Base-by-base conservation (phyloP, 2,113 vertebrate genomes). In the Psettodes erumei region DNA sequence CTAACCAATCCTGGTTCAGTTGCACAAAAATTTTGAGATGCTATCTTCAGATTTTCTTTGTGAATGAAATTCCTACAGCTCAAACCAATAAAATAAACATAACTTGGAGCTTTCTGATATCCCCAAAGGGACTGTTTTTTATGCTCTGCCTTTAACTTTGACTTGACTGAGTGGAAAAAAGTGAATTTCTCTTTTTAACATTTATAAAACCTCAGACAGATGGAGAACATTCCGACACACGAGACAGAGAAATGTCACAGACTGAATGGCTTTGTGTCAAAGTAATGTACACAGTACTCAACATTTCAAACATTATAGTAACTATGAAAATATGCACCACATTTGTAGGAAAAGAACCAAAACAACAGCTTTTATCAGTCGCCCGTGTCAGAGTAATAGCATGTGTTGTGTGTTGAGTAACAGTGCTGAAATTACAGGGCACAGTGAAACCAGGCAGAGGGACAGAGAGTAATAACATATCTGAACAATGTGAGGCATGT, bases 401-500 rank as follows among this genome's bases (percentile, higher is more conserved):
- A 7, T 63, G 66, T 15, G 8, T 10, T 6, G 23, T 18, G 81
- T 78, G 65, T 75, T 82, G 82, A 81, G 61, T 71, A 81, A 83
- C 71, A 27, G 19, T 1, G 21, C 35, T 25, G 54, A 83, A 87
- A 85, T 88, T 85, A 88, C 85, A 86, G 82, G 81, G 81, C 53
- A 27, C 37, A 4, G 51, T n/a, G 74, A 74, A 79, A 35, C 28
- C 62, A 11, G 68, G 37, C 21, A 30, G 42, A 42, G 23, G 43
- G 15, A 33, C 37, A 5, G 27, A 42, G 30, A 40, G 35, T 45
- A 73, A 85, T 71, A 85, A 77, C 80, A 79, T 33, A 55, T 76
- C 28, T 54, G 8, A 85, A 83, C 79, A 87, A 85, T 69, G 79
- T 60, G 51, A 82, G 80, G 86, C 80, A 88, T 79, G 82, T 67